phyloP scores from a whole-genome alignment of 2,888 invertebrate genomes.

The Argyresthia albistria region DNA sequence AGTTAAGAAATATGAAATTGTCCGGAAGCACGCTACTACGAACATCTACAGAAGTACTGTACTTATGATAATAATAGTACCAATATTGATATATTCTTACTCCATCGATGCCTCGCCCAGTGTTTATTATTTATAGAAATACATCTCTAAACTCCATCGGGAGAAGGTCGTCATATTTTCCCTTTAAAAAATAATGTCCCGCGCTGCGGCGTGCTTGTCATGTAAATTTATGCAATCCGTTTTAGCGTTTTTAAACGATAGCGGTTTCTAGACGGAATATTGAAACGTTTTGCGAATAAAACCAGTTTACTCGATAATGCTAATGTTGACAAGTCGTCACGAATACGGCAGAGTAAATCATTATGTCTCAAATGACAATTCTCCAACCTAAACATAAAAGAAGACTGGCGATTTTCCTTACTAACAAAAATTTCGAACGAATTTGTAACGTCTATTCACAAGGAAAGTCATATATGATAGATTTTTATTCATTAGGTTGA shows the following conservation, averaged over 20 bases:
- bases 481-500: too few relatives aligned
- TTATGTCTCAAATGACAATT: not conserved
- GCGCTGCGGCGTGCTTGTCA: slow-evolving; percentile 47
- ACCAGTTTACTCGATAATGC: slow-evolving; percentile 39
- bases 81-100: not conserved
- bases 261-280: slow-evolving; percentile 60
- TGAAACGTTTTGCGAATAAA: slow-evolving; percentile 45
- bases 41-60: too few relatives aligned
- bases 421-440: too few relatives aligned
- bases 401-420: too few relatives aligned
- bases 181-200: slow-evolving; percentile 63
- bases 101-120: slow-evolving; percentile 19
- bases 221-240: slow-evolving; percentile 67
- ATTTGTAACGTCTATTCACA: too few relatives aligned
- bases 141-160: slow-evolving; percentile 58
- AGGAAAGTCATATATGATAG: too few relatives aligned
- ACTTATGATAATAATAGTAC: too few relatives aligned
- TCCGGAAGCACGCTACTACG: too few relatives aligned
- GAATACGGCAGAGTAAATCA: slow-evolving; percentile 32
- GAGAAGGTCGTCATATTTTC: slow-evolving; percentile 65
- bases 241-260: slow-evolving; percentile 59
- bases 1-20: too few relatives aligned
- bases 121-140: slow-evolving; percentile 72
- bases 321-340: slow-evolving; percentile 43
- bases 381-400: not conserved